These are phyloP conservation scores for Coenonympha arcania DNA, from an alignment of 2,888 invertebrate genomes.

Conservation along the genomic window DNA sequence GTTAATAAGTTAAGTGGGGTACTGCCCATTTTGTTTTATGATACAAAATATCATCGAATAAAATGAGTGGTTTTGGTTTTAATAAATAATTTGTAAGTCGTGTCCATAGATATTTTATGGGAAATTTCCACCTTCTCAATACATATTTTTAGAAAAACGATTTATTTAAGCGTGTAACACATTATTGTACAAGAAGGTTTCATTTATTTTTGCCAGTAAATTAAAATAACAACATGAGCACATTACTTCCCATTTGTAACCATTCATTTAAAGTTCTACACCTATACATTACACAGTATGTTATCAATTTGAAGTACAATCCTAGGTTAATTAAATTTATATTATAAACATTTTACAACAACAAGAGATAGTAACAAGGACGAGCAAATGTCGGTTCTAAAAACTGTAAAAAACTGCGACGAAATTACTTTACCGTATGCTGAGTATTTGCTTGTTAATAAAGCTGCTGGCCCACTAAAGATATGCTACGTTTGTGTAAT, in stretches of 20 bases:
- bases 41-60: too few species aligned
- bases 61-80: too few species aligned
- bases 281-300: constrained; percentile 46
- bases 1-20: too few species aligned
- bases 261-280: constrained; percentile 43
- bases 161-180: too few species aligned
- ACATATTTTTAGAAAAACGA: too few species aligned
- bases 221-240: constrained; percentile 20
- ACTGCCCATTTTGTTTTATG: too few species aligned
- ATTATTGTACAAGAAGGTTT: too few species aligned
- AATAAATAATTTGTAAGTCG: too few species aligned
- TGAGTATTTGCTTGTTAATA: not conserved
- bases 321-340: constrained; percentile 53
- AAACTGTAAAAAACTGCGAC: constrained; percentile 9
- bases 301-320: constrained; percentile 44
- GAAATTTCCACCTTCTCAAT: too few species aligned
- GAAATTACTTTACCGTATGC: constrained; percentile 11
- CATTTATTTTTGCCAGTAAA: too few species aligned
- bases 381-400: constrained; percentile 29
- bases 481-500: too few species aligned
- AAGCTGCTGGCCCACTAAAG: not conserved
- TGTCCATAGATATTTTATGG: too few species aligned
- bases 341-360: constrained; percentile 68
- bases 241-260: constrained; percentile 60
- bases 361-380: constrained; percentile 57